Conservation (phyloP, 2,888 invertebrate species). For the Amphipoea oculea region DNA sequence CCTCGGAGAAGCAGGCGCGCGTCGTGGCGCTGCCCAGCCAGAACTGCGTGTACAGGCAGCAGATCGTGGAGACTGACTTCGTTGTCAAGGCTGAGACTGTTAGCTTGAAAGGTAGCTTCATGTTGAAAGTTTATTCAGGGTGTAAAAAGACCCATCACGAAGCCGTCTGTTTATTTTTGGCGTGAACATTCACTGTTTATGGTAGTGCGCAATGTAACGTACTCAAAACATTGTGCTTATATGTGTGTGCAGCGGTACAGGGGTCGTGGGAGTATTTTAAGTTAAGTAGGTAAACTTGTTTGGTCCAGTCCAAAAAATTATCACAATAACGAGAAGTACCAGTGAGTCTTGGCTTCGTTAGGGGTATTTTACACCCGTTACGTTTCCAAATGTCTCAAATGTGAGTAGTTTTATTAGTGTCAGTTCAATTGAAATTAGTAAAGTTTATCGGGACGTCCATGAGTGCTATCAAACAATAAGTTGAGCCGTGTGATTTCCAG, state of each 20-base stretch:
- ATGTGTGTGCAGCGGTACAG: not conserved
- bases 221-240: not conserved
- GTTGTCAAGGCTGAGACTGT: slow-evolving; percentile 98
- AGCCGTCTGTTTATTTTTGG: not conserved
- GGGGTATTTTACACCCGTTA: not conserved
- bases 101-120: slow-evolving; percentile 95
- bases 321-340: too few relatives aligned
- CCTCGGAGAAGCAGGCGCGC: slow-evolving; percentile 98
- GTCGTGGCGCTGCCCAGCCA: slow-evolving; percentile 98
- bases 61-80: slow-evolving; percentile 97
- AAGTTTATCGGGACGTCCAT: too few relatives aligned
- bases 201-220: not conserved
- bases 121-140: not conserved
- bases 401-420: too few relatives aligned
- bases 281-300: not conserved
- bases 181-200: too few relatives aligned
- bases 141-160: not conserved
- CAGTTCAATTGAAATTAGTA: too few relatives aligned
- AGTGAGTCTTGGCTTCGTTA: not conserved
- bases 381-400: not conserved
- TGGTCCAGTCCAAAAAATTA: not conserved
- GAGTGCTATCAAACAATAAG: not conserved
- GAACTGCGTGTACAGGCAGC: slow-evolving; percentile 97
- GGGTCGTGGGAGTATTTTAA: too few relatives aligned
- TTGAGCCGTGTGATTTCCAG: slow-evolving; percentile 87